These are phyloP conservation scores for Copsychus sechellarum DNA, from an alignment of 2,113 vertebrate species.

Conservation along the genomic window DNA sequence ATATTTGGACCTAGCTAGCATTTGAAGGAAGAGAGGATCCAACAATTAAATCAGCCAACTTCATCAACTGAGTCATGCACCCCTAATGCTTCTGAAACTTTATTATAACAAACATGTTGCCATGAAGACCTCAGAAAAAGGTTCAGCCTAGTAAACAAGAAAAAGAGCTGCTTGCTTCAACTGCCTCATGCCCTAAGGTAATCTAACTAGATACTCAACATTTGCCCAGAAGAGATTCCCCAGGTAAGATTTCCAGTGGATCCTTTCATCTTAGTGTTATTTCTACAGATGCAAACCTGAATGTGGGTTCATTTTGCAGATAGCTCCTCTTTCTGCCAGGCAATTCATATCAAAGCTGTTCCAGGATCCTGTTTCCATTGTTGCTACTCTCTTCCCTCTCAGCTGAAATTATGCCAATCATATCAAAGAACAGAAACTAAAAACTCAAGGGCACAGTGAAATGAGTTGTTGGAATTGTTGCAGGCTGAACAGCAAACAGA, in stretches of 20 bases:
- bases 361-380: neutral
- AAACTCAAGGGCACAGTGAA: neutral
- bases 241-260: neutral
- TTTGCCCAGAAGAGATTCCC: neutral
- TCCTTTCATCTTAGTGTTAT: neutral
- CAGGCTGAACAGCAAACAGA: slow-evolving; percentile 19
- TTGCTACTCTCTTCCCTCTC: neutral
- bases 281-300: neutral
- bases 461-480: neutral
- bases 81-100: neutral
- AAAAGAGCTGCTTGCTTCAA: neutral
- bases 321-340: neutral
- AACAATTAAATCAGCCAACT: neutral
- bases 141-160: neutral
- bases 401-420: neutral
- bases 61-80: neutral
- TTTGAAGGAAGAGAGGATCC: neutral
- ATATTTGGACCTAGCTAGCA: neutral
- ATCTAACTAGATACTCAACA: neutral
- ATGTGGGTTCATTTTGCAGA: neutral
- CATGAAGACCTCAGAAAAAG: neutral
- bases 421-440: neutral
- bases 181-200: neutral
- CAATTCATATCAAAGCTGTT: neutral
- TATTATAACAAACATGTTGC: neutral